Conservation (phyloP, 2,113 vertebrate genomes). For the Dolichotis patagonum region DNA sequence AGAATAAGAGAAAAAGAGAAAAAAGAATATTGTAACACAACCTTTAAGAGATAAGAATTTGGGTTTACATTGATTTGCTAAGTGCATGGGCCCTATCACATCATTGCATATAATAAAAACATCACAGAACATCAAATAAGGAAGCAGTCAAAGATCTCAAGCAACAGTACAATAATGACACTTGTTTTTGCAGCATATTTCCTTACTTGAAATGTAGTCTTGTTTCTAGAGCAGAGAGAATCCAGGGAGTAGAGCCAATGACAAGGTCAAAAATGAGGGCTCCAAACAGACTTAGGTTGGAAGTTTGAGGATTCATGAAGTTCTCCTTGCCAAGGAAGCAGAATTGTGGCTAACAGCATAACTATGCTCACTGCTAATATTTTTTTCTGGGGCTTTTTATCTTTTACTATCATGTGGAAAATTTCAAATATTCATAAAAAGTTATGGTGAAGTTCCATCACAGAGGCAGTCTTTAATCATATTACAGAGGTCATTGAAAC, state of each 20-base stretch:
- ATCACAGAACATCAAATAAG: neutral
- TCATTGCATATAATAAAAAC: neutral
- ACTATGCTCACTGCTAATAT: neutral
- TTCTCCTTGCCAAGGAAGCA: neutral
- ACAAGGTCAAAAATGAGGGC: neutral
- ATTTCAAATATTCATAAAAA: neutral
- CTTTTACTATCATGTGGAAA: constrained; percentile 31
- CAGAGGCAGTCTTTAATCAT: neutral
- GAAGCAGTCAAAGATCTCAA: neutral
- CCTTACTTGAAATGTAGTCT: neutral
- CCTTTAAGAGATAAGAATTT: neutral
- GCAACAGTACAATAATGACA: neutral
- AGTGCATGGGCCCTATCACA: neutral
- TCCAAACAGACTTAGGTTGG: neutral
- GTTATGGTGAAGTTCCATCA: neutral
- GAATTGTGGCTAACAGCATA: neutral
- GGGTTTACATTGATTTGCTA: neutral
- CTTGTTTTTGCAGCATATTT: neutral
- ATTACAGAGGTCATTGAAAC: neutral
- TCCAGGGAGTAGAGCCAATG: neutral
- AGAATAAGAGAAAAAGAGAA: neutral
- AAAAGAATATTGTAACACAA: neutral
- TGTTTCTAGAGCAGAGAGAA: constrained; percentile 5
- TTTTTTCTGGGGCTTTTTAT: neutral
- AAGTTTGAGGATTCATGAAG: neutral